Percentiles rank a stretch among this genome's conserved stretches.
Conservation (phyloP, 2,888 invertebrate species). For the Vanessa cardui region DNA sequence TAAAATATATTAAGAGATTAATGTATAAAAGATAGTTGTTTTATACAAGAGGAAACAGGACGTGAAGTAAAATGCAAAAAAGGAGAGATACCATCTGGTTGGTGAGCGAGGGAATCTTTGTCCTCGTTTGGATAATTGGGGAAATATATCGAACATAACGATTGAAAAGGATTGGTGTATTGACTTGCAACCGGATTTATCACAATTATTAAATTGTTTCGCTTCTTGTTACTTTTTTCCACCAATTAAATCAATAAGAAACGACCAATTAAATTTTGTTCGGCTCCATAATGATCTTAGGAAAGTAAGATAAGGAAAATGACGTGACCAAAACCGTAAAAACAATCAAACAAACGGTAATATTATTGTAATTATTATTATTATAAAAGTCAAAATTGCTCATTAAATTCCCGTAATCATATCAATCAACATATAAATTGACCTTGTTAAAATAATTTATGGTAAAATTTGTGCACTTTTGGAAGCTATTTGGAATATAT, state of each 20-base stretch:
- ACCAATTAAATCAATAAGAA: no score
- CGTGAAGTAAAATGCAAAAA: not conserved
- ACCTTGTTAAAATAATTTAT: not conserved
- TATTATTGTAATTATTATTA: no score
- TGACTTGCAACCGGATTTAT: no score
- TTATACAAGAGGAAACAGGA: not conserved
- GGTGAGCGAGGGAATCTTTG: constrained; percentile 6
- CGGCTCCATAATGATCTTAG: no score
- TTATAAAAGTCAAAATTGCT: not conserved
- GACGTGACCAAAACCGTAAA: no score
- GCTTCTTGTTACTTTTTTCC: no score
- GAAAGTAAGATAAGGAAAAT: no score
- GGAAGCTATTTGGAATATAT: not conserved
- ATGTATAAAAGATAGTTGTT: not conserved
- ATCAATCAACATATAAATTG: constrained; percentile 1
- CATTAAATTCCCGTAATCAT: not conserved
- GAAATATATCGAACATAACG: not conserved
- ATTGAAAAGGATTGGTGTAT: no score
- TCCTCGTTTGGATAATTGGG: not conserved
- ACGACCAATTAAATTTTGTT: no score
- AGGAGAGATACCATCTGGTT: constrained; percentile 3
- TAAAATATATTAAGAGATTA: not conserved
- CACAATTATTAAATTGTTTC: no score
- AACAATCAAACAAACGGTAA: no score
- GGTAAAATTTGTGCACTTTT: not conserved